Conservation (phyloP, 1,140 invertebrate genomes). For the Nilaparvata lugens region DNA sequence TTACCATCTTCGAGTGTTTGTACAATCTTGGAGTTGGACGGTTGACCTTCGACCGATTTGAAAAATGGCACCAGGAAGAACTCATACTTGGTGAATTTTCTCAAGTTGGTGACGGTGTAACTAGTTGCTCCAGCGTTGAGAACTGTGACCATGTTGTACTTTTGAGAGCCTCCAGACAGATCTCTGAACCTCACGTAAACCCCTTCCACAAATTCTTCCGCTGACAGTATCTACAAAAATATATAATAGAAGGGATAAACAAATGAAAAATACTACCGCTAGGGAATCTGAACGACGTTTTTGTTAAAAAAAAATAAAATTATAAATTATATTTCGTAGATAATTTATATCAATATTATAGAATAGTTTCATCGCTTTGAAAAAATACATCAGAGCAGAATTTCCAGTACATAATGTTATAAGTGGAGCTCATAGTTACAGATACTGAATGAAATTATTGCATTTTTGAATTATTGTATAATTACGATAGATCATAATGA, state of each 20-base stretch:
- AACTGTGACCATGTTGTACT: slow-evolving; percentile 58
- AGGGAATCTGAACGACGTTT: no score
- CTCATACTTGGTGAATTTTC: slow-evolving; percentile 77
- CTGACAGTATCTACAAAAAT: slow-evolving; percentile 38
- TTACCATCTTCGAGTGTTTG: slow-evolving; percentile 61
- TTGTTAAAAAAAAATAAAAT: neutral
- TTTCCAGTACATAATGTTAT: no score
- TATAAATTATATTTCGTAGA: no score
- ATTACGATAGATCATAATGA: no score
- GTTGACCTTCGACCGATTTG: slow-evolving; percentile 69
- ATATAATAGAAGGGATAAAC: no score
- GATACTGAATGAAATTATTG: no score
- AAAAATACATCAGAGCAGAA: no score
- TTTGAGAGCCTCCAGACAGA: slow-evolving; percentile 47
- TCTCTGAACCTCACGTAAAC: slow-evolving; percentile 88
- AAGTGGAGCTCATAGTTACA: no score
- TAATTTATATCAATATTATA: no score
- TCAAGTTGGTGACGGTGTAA: slow-evolving; percentile 58
- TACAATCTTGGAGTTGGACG: slow-evolving; percentile 60
- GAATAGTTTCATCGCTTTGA: no score
- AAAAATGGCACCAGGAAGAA: slow-evolving; percentile 79
- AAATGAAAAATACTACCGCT: no score
- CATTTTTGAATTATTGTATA: no score
- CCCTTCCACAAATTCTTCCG: slow-evolving; percentile 62
- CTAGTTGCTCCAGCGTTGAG: slow-evolving; percentile 51